Percentiles rank a stretch among this genome's conserved stretches.
Conservation (phyloP, 2,113 vertebrate species). For the Myrmecophaga tridactyla region DNA sequence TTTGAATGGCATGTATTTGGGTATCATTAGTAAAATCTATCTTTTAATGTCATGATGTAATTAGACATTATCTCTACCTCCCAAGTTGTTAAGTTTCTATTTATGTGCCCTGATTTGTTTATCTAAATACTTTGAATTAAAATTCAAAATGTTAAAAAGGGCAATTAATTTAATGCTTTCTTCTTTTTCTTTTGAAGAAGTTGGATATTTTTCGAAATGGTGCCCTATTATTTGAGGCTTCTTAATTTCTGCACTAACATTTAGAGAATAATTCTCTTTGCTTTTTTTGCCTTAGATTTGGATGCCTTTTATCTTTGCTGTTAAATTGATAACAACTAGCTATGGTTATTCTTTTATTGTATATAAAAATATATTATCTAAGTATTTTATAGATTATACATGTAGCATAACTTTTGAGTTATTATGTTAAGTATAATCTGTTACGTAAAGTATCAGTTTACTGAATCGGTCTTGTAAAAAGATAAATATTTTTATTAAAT, state of each 20-base stretch:
- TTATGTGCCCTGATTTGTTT: neutral
- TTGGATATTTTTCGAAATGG: slow-evolving; percentile 41
- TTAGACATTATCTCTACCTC: neutral
- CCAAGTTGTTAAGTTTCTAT: neutral
- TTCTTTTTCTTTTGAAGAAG: neutral
- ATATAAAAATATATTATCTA: neutral
- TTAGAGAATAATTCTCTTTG: slow-evolving; percentile 27
- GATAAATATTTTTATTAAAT: slow-evolving; percentile 30
- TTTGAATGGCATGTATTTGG: neutral
- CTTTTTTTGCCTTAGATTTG: slow-evolving; percentile 15
- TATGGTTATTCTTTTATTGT: neutral
- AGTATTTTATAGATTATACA: neutral
- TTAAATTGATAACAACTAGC: neutral
- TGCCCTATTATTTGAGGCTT: neutral
- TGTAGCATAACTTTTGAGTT: neutral
- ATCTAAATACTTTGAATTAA: slow-evolving; percentile 32
- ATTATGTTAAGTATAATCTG: neutral
- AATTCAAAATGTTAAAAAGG: slow-evolving; percentile 19
- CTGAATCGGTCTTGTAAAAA: neutral
- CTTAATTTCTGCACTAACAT: neutral
- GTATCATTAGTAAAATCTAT: slow-evolving; percentile 10
- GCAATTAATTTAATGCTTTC: neutral
- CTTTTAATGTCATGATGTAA: slow-evolving; percentile 25
- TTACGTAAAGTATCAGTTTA: slow-evolving; percentile 38
- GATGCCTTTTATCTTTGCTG: slow-evolving; percentile 30